Evolutionary conservation across 2,888 invertebrate species (phyloP).

Genomic region (Tenthredo distinguenda): DNA sequence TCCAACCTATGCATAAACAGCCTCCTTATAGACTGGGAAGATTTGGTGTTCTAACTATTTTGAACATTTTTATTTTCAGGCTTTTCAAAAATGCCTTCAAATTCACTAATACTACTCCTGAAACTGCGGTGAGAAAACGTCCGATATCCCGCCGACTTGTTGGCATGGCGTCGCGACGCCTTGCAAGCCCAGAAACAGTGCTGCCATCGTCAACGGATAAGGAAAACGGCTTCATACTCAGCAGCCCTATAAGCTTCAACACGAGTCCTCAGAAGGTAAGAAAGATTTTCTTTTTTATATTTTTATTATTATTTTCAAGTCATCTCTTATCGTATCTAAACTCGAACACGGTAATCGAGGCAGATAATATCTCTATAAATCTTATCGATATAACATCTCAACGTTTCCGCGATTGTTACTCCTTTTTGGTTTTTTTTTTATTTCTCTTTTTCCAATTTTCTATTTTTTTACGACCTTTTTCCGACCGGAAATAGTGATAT

Average conservation of each 20-base stretch:
- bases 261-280: conserved; percentile 72
- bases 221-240: conserved; percentile 67
- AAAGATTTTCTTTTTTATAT: background rate
- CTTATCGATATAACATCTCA: background rate
- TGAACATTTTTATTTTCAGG: conserved; percentile 61
- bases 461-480: background rate
- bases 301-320: background rate
- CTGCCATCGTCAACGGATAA: conserved; percentile 65
- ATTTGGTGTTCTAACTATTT: background rate
- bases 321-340: background rate
- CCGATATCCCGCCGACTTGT: conserved; percentile 55
- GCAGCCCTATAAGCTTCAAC: conserved; percentile 61
- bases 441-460: background rate
- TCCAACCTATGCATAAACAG: background rate
- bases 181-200: conserved; percentile 65
- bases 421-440: background rate
- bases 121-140: conserved; percentile 63
- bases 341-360: background rate
- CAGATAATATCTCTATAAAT: background rate
- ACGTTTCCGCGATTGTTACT: background rate
- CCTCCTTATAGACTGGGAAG: background rate
- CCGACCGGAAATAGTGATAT: conserved; percentile 7
- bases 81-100: conserved; percentile 75
- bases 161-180: conserved; percentile 66
- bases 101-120: conserved; percentile 70